phyloP scores from a whole-genome alignment of 1,140 invertebrate genomes.

The Cotesia glomerata region DNA sequence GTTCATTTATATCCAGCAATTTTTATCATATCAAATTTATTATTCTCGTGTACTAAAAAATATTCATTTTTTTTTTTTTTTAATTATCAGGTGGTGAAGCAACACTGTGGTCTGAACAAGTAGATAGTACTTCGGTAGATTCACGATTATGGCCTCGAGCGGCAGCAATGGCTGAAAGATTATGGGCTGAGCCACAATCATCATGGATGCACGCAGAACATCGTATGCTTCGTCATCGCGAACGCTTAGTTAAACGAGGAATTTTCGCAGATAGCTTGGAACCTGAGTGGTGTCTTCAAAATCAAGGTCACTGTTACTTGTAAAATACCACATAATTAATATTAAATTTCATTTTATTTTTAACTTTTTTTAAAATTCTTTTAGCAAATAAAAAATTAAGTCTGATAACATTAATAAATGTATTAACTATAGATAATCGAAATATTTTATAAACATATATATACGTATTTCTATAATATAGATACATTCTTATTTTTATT shows the following conservation, averaged over 20 bases:
- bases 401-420: no score
- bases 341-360: not conserved
- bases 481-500: slow-evolving; percentile 18
- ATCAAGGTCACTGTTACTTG: slow-evolving; percentile 71
- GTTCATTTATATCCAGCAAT: not conserved
- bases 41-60: slow-evolving; percentile 21
- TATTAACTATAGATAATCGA: no score
- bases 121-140: slow-evolving; percentile 71
- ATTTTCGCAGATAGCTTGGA: slow-evolving; percentile 74
- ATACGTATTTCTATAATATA: slow-evolving; percentile 12
- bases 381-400: no score
- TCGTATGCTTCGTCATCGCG: slow-evolving; percentile 73
- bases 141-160: slow-evolving; percentile 78
- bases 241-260: slow-evolving; percentile 72
- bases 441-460: no score
- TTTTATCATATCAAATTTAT: not conserved
- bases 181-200: slow-evolving; percentile 74
- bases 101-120: slow-evolving; percentile 82
- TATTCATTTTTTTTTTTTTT: slow-evolving; percentile 23
- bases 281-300: slow-evolving; percentile 83
- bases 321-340: slow-evolving; percentile 17
- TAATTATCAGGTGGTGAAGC: slow-evolving; percentile 71
- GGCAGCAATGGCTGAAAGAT: slow-evolving; percentile 79
- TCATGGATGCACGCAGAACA: slow-evolving; percentile 71
- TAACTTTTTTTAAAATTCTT: no score